Percentiles rank a stretch among this genome's conserved stretches.
phyloP scores from a whole-genome alignment of 2,888 invertebrate species.

The Latrodectus hesperus region DNA sequence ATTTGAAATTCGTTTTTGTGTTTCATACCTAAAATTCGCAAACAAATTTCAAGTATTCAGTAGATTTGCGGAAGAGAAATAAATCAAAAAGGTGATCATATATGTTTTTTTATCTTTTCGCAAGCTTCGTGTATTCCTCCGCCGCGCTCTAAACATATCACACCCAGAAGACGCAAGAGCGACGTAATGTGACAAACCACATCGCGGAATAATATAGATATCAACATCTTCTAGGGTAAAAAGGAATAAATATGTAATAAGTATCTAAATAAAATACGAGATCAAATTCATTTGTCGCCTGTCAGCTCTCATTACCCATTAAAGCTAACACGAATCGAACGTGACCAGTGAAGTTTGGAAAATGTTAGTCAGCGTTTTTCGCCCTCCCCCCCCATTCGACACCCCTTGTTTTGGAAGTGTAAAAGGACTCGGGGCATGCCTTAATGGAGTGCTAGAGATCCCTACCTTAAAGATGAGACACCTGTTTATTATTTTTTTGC shows the following conservation, averaged over 20 bases:
- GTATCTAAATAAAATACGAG: background rate
- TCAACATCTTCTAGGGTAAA: background rate
- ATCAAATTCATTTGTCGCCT: constrained; percentile 21
- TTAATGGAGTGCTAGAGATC: constrained; percentile 35
- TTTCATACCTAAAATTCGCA: too few species aligned
- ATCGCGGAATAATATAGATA: background rate
- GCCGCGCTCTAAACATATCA: constrained; percentile 2
- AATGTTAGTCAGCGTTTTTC: background rate
- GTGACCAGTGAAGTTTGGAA: constrained; percentile 27
- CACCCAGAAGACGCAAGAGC: background rate
- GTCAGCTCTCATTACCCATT: constrained; percentile 54
- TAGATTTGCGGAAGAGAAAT: too few species aligned
- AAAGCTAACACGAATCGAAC: constrained; percentile 42
- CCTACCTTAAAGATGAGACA: constrained; percentile 37
- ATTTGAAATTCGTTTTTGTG: too few species aligned
- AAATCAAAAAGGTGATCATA: too few species aligned
- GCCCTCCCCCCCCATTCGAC: background rate
- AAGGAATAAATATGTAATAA: background rate
- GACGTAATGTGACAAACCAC: constrained; percentile 24
- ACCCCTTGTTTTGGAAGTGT: constrained; percentile 19
- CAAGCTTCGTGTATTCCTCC: background rate
- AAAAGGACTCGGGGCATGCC: constrained; percentile 6
- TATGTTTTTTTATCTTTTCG: too few species aligned
- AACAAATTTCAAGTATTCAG: too few species aligned
- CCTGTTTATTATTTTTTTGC: constrained; percentile 29